Base-by-base conservation (phyloP, 2,888 invertebrate genomes). In the Byasa hedistus region DNA sequence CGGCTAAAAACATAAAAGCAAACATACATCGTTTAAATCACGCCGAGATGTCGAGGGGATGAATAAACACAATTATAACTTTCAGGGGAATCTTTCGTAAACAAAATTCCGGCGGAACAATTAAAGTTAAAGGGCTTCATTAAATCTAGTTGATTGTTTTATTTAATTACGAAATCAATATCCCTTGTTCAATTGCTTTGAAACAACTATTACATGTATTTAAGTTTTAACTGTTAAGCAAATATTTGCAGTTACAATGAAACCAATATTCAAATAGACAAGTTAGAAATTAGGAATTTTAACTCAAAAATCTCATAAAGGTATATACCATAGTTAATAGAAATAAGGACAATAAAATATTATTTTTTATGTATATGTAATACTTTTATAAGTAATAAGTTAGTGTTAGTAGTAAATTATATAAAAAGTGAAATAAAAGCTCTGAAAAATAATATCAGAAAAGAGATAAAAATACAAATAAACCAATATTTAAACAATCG, bases 131-230 rank as follows among this genome's bases (percentile, higher is more conserved):
- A 23, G 51, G 48, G 62, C 56, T 57, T 62, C 48, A 62, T 62
- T 57, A 56, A 56, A 62, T 56, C 27, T 48, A 56, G 23, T 22
- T 51, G 64, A 57, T 64, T 64, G 64, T 64, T 57, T 64, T 57
- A 48, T 57, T 51, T 64, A 64, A 63, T 57, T 63, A 57, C 19
- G 57, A 51, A 36, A 57, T 63, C 63, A 57, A 57, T 32, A 52
- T 51, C 36, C 57, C 64, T 36, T 51, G 64, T 64, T 64, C 19
- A 52, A 57, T 24, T 36, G 44, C 57, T 23, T 3, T 48, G 5
- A 10, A 12, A n/a, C 12, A 48, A 48, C 48, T 39, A 48, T 39
- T 39, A 39, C 32, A 7, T 15, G 10, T n/a, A n/a, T 48, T n/a
- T 0, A n/a, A 48, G 48, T 48, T n/a, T 19, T 48, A 48, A 48